Percentiles rank a stretch among this genome's conserved stretches.
Conservation (phyloP, 2,113 vertebrate species). For the Centrocercus urophasianus region DNA sequence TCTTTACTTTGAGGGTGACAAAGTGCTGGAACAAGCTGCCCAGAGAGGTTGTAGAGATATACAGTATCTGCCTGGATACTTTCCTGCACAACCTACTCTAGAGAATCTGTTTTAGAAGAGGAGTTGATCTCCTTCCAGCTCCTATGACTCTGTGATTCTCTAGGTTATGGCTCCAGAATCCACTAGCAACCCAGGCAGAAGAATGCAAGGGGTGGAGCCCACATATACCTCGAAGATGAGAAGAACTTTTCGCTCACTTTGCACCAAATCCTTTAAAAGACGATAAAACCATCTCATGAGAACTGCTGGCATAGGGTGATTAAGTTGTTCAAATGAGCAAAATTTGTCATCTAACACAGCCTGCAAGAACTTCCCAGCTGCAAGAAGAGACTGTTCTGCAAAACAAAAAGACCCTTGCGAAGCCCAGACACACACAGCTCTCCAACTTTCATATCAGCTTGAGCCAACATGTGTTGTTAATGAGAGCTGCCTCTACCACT, state of each 20-base stretch:
- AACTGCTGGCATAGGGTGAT: background rate
- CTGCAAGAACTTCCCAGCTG: background rate
- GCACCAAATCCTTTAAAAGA: background rate
- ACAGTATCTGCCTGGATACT: too few species aligned
- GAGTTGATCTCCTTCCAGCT: background rate
- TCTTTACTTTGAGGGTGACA: too few species aligned
- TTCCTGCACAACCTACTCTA: too few species aligned
- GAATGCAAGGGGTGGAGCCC: background rate
- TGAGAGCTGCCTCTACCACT: background rate
- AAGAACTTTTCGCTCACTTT: background rate
- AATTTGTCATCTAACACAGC: background rate
- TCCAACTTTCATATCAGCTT: background rate
- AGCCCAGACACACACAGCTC: background rate
- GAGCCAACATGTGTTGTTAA: background rate
- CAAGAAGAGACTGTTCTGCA: background rate
- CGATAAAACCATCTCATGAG: background rate
- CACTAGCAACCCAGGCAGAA: background rate
- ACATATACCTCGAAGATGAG: accelerated
- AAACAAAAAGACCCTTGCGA: background rate
- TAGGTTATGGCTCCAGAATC: background rate
- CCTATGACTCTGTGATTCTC: background rate
- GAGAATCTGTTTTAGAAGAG: too few species aligned
- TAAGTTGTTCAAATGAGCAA: background rate
- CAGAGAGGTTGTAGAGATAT: too few species aligned
- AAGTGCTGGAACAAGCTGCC: too few species aligned